A percentile compares a stretch with the other conserved stretches of the same genome.
These are phyloP conservation scores for Hoplodrina blanda DNA, from an alignment of 2,888 invertebrate genomes.

Conservation along the genomic window DNA sequence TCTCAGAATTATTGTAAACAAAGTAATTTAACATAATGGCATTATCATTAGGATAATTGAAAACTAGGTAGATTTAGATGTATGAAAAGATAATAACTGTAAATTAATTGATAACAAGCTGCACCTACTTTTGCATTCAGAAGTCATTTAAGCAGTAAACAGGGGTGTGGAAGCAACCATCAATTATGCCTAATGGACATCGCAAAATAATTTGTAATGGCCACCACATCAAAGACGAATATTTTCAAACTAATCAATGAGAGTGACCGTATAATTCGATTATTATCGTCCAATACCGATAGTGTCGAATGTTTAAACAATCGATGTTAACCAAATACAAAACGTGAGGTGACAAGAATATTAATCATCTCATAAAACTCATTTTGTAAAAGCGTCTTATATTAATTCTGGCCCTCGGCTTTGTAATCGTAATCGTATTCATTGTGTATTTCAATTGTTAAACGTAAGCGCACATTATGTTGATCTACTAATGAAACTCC, in stretches of 20 bases:
- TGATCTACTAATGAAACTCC: conserved; percentile 39
- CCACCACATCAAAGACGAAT: conserved; percentile 36
- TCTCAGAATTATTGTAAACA: conserved; percentile 5
- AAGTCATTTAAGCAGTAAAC: conserved; percentile 27
- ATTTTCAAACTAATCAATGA: conserved; percentile 48
- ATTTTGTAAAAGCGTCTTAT: conserved; percentile 31
- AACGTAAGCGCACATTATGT: conserved; percentile 36
- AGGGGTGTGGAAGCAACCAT: conserved; percentile 34
- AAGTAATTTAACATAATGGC: conserved; percentile 4
- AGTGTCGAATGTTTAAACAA: conserved; percentile 29
- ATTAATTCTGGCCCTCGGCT: conserved; percentile 20
- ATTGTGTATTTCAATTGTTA: conserved; percentile 39
- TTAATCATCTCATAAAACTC: conserved; percentile 36
- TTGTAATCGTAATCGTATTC: conserved; percentile 43
- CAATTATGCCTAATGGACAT: conserved; percentile 39
- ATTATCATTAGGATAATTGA: conserved; percentile 39
- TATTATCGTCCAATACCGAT: conserved; percentile 18
- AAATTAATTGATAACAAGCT: conserved; percentile 32
- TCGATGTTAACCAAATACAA: conserved; percentile 8
- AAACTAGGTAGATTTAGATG: conserved; percentile 22
- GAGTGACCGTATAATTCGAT: conserved; percentile 49
- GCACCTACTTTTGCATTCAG: conserved; percentile 45
- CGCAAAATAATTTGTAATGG: conserved; percentile 16
- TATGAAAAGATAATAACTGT: conserved; percentile 24
- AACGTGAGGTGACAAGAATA: conserved; percentile 47